Conservation (phyloP, 1,140 invertebrate genomes). For the Apis florea region DNA sequence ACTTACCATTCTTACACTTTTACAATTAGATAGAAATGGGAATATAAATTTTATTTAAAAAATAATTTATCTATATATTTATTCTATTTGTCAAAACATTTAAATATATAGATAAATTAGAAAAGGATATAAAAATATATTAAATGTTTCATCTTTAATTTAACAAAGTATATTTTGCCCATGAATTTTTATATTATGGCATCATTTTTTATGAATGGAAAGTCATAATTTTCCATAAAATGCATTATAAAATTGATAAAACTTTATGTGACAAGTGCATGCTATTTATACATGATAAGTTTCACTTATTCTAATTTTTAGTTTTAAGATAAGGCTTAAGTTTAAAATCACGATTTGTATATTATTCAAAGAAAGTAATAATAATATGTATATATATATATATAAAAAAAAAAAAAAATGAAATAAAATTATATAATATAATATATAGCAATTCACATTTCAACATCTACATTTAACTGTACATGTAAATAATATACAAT, state of each 20-base stretch:
- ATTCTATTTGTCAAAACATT: background rate
- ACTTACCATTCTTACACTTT: too few relatives aligned
- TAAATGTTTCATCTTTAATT: slow-evolving; percentile 11
- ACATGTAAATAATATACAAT: slow-evolving; percentile 8
- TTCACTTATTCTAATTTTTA: background rate
- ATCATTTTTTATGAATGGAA: background rate
- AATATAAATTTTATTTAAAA: too few relatives aligned
- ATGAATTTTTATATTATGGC: slow-evolving; percentile 23
- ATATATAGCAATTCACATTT: slow-evolving; percentile 9
- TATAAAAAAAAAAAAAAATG: background rate
- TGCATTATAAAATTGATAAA: slow-evolving; percentile 15
- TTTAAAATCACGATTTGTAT: background rate
- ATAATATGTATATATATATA: too few relatives aligned
- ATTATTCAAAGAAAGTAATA: background rate
- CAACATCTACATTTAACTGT: slow-evolving; percentile 2
- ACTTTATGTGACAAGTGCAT: background rate
- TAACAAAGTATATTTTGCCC: slow-evolving; percentile 12
- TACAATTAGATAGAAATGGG: too few relatives aligned
- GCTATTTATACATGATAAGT: slow-evolving; percentile 10
- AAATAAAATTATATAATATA: slow-evolving; percentile 19
- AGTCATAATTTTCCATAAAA: background rate
- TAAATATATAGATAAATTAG: background rate
- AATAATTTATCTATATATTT: too few relatives aligned
- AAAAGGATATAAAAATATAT: background rate
- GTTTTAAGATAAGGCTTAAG: background rate